These are phyloP conservation scores for Trichoplusia ni DNA, from an alignment of 1,140 invertebrate genomes.

Conservation along the genomic window DNA sequence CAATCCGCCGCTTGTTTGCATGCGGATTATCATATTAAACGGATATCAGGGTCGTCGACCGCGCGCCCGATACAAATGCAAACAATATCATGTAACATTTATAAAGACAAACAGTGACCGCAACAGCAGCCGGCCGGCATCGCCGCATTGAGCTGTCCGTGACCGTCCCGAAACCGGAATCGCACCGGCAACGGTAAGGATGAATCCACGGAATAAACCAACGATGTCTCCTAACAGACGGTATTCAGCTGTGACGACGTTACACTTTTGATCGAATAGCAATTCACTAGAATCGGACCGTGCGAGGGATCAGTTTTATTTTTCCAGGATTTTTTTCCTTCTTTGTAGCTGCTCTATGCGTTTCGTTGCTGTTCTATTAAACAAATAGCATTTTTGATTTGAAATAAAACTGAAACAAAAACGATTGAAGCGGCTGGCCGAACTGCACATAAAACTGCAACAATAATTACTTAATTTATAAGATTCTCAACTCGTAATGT, in stretches of 20 bases:
- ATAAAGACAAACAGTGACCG: constrained; percentile 62
- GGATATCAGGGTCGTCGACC: constrained; percentile 73
- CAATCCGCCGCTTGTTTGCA: constrained; percentile 78
- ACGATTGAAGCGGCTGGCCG: no score
- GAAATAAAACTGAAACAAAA: no score
- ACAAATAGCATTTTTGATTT: no score
- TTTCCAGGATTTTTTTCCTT: no score
- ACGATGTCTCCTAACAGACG: constrained; percentile 1
- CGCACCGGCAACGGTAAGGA: background rate
- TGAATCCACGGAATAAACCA: no score
- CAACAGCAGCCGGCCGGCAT: constrained; percentile 6
- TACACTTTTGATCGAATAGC: constrained; percentile 7
- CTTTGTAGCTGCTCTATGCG: no score
- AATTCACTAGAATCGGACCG: no score
- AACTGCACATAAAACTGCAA: no score
- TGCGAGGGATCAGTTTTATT: no score
- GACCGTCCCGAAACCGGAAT: background rate
- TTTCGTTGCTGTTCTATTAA: no score
- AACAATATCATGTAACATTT: constrained; percentile 77
- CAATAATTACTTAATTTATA: no score
- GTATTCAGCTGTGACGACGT: background rate
- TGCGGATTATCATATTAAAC: constrained; percentile 81
- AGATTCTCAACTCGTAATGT: no score
- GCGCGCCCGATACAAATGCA: constrained; percentile 71
- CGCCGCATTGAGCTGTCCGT: constrained; percentile 10